A percentile compares a stretch with the other conserved stretches of the same genome.
Conservation (phyloP, 2,888 invertebrate species). For the Drosophila pseudotalamancana region DNA sequence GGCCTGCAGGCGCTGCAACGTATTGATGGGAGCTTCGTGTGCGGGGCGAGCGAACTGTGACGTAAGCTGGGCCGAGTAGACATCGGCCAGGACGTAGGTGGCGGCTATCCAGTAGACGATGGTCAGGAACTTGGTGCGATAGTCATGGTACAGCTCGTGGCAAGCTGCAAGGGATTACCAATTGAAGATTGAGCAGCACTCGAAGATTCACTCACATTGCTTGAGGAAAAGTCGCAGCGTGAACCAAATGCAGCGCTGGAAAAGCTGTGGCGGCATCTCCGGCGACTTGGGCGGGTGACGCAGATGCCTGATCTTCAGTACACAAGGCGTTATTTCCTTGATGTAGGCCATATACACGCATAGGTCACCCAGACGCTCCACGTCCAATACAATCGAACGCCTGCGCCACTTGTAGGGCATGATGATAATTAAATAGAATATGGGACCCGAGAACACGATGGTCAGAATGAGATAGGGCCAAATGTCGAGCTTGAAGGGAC, state of each 20-base stretch:
- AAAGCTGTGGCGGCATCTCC: conserved; percentile 82
- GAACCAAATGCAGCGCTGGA: conserved; percentile 89
- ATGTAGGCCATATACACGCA: conserved; percentile 77
- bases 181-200: not conserved
- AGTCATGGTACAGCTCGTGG: conserved; percentile 86
- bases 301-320: conserved; percentile 28
- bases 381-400: conserved; percentile 21
- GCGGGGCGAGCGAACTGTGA: conserved; percentile 90
- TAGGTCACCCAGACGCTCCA: conserved; percentile 54
- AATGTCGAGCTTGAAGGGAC: conserved; percentile 90
- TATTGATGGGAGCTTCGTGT: conserved; percentile 88
- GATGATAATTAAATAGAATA: conserved; percentile 88
- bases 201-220: conserved; percentile 86
- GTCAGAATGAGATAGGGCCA: conserved; percentile 90
- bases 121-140: conserved; percentile 89
- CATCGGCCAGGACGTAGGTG: conserved; percentile 91
- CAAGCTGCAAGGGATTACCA: conserved; percentile 69
- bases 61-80: conserved; percentile 91
- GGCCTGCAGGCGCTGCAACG: conserved; percentile 87
- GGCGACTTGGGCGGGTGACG: conserved; percentile 44
- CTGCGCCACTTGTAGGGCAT: conserved; percentile 85
- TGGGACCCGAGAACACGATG: conserved; percentile 88
- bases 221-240: conserved; percentile 89
- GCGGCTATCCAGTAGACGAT: conserved; percentile 90
- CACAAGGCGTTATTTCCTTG: conserved; percentile 80